These are phyloP conservation scores for Pteropus alecto DNA, from an alignment of 2,113 vertebrate genomes.

Conservation along the genomic window DNA sequence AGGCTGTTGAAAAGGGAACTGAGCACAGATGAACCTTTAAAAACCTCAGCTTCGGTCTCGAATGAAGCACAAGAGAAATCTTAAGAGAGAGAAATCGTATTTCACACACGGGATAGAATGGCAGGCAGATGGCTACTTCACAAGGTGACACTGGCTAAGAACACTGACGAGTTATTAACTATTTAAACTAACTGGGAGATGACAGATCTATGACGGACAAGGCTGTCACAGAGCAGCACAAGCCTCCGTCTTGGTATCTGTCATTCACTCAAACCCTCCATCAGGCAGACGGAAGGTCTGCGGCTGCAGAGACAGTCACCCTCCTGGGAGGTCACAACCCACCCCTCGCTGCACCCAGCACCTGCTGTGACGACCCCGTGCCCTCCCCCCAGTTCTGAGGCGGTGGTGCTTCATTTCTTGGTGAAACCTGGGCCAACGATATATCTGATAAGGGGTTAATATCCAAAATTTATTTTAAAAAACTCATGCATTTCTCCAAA, in stretches of 20 bases:
- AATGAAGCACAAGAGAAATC: background rate
- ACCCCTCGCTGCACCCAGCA: too few species aligned
- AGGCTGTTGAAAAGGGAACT: fast-evolving
- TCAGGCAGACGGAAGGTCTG: too few species aligned
- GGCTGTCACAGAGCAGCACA: fast-evolving
- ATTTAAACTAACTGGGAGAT: background rate
- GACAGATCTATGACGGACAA: fast-evolving
- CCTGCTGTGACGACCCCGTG: fast-evolving
- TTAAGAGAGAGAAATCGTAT: background rate
- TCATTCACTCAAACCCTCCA: background rate
- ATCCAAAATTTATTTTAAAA: too few species aligned
- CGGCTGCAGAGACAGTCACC: too few species aligned
- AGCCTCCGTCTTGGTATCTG: background rate
- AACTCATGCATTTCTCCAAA: too few species aligned
- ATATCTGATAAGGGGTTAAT: too few species aligned
- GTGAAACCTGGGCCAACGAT: background rate
- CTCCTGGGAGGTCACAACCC: too few species aligned
- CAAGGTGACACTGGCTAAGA: too few species aligned
- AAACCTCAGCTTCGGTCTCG: background rate
- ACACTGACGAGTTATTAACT: background rate
- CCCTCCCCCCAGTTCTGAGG: fast-evolving
- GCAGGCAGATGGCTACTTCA: fast-evolving
- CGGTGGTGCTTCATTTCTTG: background rate
- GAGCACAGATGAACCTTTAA: too few species aligned
- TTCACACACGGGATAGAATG: background rate